A percentile compares a stretch with the other conserved stretches of the same genome.
These are phyloP conservation scores for Aulostomus chinensis DNA, from an alignment of 2,797 vertebrate genomes.

Conservation along the genomic window DNA sequence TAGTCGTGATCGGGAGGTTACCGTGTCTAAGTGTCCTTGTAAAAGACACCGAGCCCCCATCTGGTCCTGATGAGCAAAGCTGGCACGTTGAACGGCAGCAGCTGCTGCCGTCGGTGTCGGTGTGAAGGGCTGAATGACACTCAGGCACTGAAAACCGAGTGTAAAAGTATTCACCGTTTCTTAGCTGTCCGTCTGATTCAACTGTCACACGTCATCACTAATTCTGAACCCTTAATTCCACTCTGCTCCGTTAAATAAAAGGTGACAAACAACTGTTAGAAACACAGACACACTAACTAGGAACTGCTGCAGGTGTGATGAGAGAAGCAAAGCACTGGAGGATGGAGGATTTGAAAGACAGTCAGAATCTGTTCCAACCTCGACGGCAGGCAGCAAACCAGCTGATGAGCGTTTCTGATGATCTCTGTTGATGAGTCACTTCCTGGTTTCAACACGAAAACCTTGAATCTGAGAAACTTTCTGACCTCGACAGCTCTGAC, in stretches of 20 bases:
- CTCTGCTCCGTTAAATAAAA: not conserved
- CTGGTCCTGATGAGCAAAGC: no score
- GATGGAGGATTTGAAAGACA: conserved; percentile 1
- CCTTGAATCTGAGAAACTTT: conserved; percentile 12
- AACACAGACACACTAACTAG: conserved; percentile 7
- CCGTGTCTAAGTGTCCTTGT: no score
- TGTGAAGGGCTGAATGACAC: no score
- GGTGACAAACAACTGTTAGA: not conserved
- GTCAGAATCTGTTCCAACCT: no score
- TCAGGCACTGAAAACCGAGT: no score
- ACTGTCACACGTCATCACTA: no score
- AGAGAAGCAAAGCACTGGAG: conserved; percentile 8
- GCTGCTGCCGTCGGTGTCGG: no score
- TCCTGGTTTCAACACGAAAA: conserved; percentile 6
- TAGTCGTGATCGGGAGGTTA: no score
- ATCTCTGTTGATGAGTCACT: not conserved
- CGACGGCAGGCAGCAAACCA: not conserved
- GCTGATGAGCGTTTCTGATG: not conserved
- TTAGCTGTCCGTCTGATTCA: no score
- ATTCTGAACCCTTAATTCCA: not conserved
- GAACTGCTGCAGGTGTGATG: conserved; percentile 3
- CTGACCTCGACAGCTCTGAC: conserved; percentile 22
- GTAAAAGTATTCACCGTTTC: no score
- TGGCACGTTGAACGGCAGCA: no score
- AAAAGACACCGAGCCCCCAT: no score